A percentile compares a stretch with the other conserved stretches of the same genome.
Evolutionary conservation across 2,797 vertebrate genomes (phyloP).

Genomic region (Decapterus maruadsi): DNA sequence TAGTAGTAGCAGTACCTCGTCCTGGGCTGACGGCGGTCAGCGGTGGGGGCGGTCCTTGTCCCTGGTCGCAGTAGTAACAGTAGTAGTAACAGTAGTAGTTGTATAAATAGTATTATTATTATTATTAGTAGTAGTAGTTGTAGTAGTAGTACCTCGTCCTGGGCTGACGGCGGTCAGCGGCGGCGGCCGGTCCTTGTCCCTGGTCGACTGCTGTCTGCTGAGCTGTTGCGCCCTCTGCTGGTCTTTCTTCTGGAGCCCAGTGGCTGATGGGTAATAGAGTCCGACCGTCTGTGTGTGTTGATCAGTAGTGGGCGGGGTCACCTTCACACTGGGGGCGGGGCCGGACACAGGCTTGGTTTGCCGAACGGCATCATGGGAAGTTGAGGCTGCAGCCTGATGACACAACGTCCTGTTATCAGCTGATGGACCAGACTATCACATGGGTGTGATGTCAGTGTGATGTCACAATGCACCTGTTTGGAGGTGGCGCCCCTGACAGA

Average conservation of each 20-base stretch:
- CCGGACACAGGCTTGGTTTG: conserved; percentile 62
- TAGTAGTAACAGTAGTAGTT: no score
- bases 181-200: conserved; percentile 78
- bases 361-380: conserved; percentile 68
- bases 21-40: no score
- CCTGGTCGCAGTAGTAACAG: no score
- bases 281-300: conserved; percentile 90
- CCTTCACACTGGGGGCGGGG: conserved; percentile 36
- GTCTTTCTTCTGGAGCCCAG: conserved; percentile 84
- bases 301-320: conserved; percentile 71
- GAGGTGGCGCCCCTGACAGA: background rate
- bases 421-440: no score
- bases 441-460: accelerated
- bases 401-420: background rate
- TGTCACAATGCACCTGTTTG: conserved; percentile 71
- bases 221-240: conserved; percentile 79
- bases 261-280: conserved; percentile 92
- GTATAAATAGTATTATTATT: no score
- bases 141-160: conserved; percentile 88
- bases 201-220: conserved; percentile 82
- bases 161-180: conserved; percentile 92
- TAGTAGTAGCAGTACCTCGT: no score
- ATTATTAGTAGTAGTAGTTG: no score
- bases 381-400: conserved; percentile 36
- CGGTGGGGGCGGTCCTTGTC: no score